These are phyloP conservation scores for Phyllostomus hastatus DNA, from an alignment of 2,113 vertebrate genomes.

Conservation along the genomic window DNA sequence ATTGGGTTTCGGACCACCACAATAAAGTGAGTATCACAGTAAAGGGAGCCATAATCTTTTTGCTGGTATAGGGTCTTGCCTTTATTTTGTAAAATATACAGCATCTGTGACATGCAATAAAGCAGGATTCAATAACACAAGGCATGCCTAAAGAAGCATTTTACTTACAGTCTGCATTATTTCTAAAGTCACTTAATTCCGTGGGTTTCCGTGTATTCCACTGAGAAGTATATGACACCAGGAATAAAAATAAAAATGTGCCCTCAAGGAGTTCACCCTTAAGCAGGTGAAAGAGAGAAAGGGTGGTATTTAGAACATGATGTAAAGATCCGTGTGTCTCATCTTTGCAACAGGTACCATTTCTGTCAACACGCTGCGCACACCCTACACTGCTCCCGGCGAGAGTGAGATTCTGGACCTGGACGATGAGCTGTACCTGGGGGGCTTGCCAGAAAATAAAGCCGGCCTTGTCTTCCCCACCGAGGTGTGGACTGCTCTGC, in stretches of 20 bases:
- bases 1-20: background rate
- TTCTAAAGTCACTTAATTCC: background rate
- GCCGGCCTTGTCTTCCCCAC: conserved; percentile 95
- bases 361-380: conserved; percentile 95
- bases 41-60: background rate
- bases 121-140: background rate
- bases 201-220: background rate
- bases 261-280: background rate
- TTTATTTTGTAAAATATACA: background rate
- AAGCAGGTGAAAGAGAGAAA: background rate
- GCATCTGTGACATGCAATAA: background rate
- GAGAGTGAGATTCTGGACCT: conserved; percentile 98
- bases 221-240: background rate
- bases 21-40: background rate
- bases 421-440: conserved; percentile 96
- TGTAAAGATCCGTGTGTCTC: background rate
- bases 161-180: background rate
- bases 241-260: background rate
- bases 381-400: conserved; percentile 94
- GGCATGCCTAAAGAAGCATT: background rate
- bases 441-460: conserved; percentile 96
- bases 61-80: background rate
- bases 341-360: conserved; percentile 87
- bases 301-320: accelerated
- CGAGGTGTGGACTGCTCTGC: conserved; percentile 97